A percentile compares a stretch with the other conserved stretches of the same genome.
Conservation (phyloP, 2,113 vertebrate genomes). For the Reinhardtius hippoglossoides region DNA sequence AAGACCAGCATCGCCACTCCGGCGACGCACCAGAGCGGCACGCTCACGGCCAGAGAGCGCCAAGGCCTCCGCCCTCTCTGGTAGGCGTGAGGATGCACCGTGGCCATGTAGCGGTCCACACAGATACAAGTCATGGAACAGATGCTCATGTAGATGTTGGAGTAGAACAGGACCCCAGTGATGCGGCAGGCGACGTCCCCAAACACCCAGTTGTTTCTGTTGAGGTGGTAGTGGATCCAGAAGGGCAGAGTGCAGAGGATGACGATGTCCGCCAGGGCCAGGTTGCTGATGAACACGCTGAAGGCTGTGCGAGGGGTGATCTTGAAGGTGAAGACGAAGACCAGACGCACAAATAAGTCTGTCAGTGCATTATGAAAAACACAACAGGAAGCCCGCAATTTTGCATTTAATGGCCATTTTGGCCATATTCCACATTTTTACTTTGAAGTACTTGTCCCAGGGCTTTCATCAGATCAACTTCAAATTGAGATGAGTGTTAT, state of each 20-base stretch:
- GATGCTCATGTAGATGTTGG: slow-evolving; percentile 85
- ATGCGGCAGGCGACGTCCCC: slow-evolving; percentile 78
- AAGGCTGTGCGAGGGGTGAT: slow-evolving; percentile 64
- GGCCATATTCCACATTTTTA: no score
- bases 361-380: no score
- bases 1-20: slow-evolving; percentile 39
- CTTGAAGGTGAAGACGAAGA: slow-evolving; percentile 78
- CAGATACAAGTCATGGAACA: slow-evolving; percentile 86
- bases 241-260: slow-evolving; percentile 85
- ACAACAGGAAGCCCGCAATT: no score
- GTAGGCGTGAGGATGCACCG: slow-evolving; percentile 82
- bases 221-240: slow-evolving; percentile 85
- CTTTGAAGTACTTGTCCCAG: no score
- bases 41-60: not conserved
- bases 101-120: slow-evolving; percentile 84
- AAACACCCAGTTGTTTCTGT: slow-evolving; percentile 83
- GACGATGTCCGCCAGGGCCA: slow-evolving; percentile 80
- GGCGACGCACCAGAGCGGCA: slow-evolving; percentile 73
- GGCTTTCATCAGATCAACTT: no score
- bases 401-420: no score
- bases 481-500: no score
- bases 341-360: no score
- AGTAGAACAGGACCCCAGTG: slow-evolving; percentile 77
- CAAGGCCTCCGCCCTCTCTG: slow-evolving; percentile 59
- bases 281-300: slow-evolving; percentile 83